Conservation (phyloP, 2,113 vertebrate genomes). For the Gopherus evgoodei region DNA sequence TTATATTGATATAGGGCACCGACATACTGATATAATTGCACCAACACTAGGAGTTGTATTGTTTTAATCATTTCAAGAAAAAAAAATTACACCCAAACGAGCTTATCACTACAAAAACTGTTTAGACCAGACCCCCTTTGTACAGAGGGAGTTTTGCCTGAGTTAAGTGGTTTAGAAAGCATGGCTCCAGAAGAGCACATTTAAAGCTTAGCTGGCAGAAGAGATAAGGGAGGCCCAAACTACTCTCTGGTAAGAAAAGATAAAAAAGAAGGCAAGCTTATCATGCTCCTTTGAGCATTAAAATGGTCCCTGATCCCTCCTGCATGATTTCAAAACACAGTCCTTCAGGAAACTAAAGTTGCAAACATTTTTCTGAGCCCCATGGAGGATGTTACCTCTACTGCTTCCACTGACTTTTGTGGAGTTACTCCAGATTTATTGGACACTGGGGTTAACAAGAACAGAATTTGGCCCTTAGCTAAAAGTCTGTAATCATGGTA, state of each 20-base stretch:
- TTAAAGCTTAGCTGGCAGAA: neutral
- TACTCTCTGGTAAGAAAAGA: neutral
- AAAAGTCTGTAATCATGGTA: neutral
- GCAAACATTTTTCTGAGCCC: neutral
- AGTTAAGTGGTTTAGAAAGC: neutral
- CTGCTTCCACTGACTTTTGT: neutral
- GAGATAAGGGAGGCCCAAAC: neutral
- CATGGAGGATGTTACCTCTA: neutral
- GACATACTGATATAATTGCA: accelerated
- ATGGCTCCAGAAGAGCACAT: neutral
- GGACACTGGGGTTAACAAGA: neutral
- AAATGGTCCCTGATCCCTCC: neutral
- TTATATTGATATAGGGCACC: accelerated
- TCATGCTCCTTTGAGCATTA: neutral
- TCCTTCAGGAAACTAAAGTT: neutral
- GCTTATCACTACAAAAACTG: neutral
- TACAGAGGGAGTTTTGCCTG: accelerated
- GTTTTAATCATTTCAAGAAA: neutral
- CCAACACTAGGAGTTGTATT: accelerated
- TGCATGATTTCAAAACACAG: slow-evolving; percentile 1
- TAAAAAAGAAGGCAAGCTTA: neutral
- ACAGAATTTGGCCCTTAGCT: neutral
- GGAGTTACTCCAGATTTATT: neutral
- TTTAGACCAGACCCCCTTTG: neutral
- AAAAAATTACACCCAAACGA: neutral